phyloP scores from a whole-genome alignment of 2,797 vertebrate species.

The Chanos chanos region DNA sequence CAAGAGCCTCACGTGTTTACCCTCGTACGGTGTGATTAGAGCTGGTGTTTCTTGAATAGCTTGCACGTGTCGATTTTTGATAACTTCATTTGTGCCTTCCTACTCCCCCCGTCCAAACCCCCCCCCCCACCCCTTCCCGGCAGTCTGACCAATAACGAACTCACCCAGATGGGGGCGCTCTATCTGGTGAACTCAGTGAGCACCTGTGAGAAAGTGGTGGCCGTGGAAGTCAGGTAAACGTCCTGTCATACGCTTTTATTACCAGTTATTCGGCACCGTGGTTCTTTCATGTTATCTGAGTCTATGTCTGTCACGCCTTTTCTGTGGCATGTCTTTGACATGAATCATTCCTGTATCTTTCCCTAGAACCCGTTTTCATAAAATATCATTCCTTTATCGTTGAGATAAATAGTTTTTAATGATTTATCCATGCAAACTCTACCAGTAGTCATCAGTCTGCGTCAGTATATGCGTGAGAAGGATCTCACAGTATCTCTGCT shows the following conservation, averaged over 20 bases:
- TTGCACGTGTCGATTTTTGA: background rate
- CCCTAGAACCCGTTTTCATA: no score
- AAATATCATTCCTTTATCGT: background rate
- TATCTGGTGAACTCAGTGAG: constrained; percentile 63
- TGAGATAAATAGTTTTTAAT: background rate
- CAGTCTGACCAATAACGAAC: constrained; percentile 77
- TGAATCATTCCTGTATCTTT: no score
- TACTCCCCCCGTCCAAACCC: constrained; percentile 27
- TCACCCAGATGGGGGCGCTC: constrained; percentile 73
- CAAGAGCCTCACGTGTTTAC: no score
- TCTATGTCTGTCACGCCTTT: no score
- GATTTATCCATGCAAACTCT: no score
- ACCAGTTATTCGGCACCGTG: background rate
- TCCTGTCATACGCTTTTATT: background rate
- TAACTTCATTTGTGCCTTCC: background rate
- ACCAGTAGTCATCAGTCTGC: no score
- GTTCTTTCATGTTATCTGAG: background rate
- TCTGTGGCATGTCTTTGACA: no score
- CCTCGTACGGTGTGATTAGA: no score
- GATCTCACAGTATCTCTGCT: no score
- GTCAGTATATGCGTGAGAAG: no score
- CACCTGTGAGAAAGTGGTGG: constrained; percentile 50
- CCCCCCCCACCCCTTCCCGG: no score
- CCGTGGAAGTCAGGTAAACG: constrained; percentile 72
- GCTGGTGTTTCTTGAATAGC: constrained; percentile 1